A percentile compares a stretch with the other conserved stretches of the same genome.
phyloP scores from a whole-genome alignment of 2,113 vertebrate genomes.

The Dendrocopos noguchii region DNA sequence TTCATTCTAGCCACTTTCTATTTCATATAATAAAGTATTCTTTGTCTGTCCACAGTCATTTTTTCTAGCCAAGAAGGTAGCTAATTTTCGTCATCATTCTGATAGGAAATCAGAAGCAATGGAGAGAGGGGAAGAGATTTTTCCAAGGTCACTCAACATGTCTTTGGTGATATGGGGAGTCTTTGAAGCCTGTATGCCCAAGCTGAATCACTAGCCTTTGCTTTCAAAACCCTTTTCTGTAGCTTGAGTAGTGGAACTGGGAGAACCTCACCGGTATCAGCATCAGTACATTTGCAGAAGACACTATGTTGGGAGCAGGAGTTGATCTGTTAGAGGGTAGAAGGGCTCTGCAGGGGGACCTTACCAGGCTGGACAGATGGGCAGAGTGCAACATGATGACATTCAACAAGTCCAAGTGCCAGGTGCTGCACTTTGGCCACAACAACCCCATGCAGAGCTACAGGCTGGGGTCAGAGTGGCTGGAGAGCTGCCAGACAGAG shows the following conservation, averaged over 20 bases:
- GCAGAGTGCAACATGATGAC: no score
- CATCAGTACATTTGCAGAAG: no score
- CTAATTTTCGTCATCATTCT: neutral
- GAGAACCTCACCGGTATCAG: neutral
- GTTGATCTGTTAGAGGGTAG: no score
- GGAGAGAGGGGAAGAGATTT: neutral
- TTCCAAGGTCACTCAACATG: neutral
- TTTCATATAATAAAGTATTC: constrained; percentile 35
- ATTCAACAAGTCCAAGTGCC: no score
- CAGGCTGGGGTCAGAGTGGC: no score
- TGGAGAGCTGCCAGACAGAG: no score
- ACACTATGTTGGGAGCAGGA: no score
- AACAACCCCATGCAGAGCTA: no score
- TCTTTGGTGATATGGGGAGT: neutral
- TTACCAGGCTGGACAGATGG: no score
- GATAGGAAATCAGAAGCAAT: constrained; percentile 11
- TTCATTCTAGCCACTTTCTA: constrained; percentile 21
- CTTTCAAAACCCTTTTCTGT: neutral
- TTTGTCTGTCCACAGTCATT: neutral
- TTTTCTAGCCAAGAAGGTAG: constrained; percentile 30
- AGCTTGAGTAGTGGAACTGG: neutral
- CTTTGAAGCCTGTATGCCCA: constrained; percentile 14
- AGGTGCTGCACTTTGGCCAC: no score
- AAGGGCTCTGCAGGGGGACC: no score
- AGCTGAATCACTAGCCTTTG: constrained; percentile 3